phyloP scores from a whole-genome alignment of 2,797 vertebrate genomes.

The Macropodus opercularis region DNA sequence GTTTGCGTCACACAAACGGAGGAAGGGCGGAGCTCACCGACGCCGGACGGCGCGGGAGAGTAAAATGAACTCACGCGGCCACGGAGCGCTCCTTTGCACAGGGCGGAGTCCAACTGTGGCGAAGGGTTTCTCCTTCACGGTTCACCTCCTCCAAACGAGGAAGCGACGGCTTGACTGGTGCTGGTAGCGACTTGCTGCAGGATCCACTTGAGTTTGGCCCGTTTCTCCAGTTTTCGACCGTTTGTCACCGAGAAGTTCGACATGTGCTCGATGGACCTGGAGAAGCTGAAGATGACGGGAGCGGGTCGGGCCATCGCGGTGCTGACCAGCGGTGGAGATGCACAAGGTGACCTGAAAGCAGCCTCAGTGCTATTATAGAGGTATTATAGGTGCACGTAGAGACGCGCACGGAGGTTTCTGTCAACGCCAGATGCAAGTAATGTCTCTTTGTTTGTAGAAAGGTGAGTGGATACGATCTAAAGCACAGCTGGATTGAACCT shows the following conservation, averaged over 20 bases:
- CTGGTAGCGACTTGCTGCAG: background rate
- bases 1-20: background rate
- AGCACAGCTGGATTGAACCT: background rate
- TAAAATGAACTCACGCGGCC: slow-evolving; percentile 12
- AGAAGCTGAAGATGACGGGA: slow-evolving; percentile 90
- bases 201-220: background rate
- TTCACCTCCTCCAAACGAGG: slow-evolving; percentile 42
- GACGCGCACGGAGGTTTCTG: background rate
- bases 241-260: slow-evolving; percentile 9
- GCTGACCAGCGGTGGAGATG: slow-evolving; percentile 94
- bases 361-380: fast-evolving
- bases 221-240: background rate
- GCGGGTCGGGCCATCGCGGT: slow-evolving; percentile 91
- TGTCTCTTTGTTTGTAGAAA: background rate
- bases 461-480: background rate
- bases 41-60: background rate
- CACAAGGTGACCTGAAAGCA: slow-evolving; percentile 85
- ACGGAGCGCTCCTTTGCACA: background rate
- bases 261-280: slow-evolving; percentile 83
- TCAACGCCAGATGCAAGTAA: too few relatives aligned
- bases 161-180: slow-evolving; percentile 25
- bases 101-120: slow-evolving; percentile 45
- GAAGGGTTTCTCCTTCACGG: background rate
- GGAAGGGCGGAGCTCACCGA: fast-evolving
- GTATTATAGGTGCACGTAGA: background rate